A percentile compares a stretch with the other conserved stretches of the same genome.
phyloP scores from a whole-genome alignment of 2,113 vertebrate species.

The Nibea albiflora region DNA sequence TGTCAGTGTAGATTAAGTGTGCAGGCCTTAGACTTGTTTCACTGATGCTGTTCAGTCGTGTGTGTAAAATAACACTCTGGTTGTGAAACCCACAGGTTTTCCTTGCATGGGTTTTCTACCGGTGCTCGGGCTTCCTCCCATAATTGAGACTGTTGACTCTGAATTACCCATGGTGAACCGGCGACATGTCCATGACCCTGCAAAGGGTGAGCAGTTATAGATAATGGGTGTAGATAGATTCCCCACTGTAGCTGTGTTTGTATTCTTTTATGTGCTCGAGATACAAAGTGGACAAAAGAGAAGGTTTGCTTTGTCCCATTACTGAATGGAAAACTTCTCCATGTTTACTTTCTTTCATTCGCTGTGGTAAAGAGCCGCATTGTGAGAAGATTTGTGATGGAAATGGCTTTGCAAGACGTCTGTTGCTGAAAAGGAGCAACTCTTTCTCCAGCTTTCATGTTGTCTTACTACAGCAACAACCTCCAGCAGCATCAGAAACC shows the following conservation, averaged over 20 bases:
- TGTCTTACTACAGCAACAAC: not conserved
- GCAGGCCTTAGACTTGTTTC: too few species aligned
- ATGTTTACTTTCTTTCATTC: not conserved
- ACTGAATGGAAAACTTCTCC: not conserved
- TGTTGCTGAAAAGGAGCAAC: not conserved
- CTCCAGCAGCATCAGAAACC: not conserved
- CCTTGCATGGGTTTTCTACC: too few species aligned
- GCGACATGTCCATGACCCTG: too few species aligned
- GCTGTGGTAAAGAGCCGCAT: not conserved
- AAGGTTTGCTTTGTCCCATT: not conserved
- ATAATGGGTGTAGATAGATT: too few species aligned
- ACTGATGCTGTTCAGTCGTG: too few species aligned
- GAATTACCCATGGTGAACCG: too few species aligned
- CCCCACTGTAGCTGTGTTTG: not conserved
- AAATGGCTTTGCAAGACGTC: not conserved
- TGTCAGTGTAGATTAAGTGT: too few species aligned
- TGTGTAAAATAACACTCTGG: too few species aligned
- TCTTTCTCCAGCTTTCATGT: not conserved
- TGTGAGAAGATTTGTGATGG: not conserved
- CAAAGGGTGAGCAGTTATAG: too few species aligned
- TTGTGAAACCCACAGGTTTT: too few species aligned
- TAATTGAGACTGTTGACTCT: too few species aligned
- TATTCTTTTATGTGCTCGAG: not conserved
- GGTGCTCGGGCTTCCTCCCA: too few species aligned
- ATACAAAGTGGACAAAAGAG: not conserved